Evolutionary conservation across 37 sponge, comb jelly and placozoan genomes (phyloP), one percentile per base, ranked within the genome.

Genomic region (Beroe ovata): DNA sequence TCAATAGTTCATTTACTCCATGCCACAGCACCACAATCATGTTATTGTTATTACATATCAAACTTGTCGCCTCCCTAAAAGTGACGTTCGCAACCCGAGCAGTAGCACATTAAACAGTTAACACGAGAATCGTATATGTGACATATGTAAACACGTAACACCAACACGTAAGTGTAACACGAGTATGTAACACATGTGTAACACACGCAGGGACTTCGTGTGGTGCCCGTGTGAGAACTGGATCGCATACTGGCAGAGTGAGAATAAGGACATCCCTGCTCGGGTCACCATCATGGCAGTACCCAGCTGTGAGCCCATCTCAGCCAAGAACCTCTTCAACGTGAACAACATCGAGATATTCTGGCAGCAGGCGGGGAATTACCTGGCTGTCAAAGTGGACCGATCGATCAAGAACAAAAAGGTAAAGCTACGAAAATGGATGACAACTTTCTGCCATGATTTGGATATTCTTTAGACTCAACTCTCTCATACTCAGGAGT

Each of bases 161-260:
- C n/a, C n/a, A n/a, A n/a, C n/a, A n/a, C n/a, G n/a, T n/a, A n/a
- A n/a, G n/a, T n/a, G n/a, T n/a, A n/a, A n/a, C n/a, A n/a, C n/a
- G n/a, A n/a, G n/a, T n/a, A n/a, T n/a, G n/a, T n/a, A n/a, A n/a
- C n/a, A n/a, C n/a, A n/a, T n/a, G n/a, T n/a, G n/a, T n/a, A n/a
- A n/a, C n/a, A n/a, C n/a, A n/a, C n/a, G n/a, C 71, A 91, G 93
- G 60, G 96, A 96, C 47, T 96, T 94, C 89, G 71, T 88, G 6
- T 96, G 96, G 96, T 95, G 93, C 30, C 99, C 99, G n/a, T 88
- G 88, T 14, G 93, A 93, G 30, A 88, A 96, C 92, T 33, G 88
- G 62, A 84, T 99, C 22, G 94, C 96, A 23, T 99, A 93, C 91
- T 99, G 99, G 99, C 92, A 95, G 34, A 97, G 96, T 26, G 96